These are phyloP conservation scores for Pangasianodon gigas DNA, from an alignment of 2,113 vertebrate genomes.

Conservation along the genomic window DNA sequence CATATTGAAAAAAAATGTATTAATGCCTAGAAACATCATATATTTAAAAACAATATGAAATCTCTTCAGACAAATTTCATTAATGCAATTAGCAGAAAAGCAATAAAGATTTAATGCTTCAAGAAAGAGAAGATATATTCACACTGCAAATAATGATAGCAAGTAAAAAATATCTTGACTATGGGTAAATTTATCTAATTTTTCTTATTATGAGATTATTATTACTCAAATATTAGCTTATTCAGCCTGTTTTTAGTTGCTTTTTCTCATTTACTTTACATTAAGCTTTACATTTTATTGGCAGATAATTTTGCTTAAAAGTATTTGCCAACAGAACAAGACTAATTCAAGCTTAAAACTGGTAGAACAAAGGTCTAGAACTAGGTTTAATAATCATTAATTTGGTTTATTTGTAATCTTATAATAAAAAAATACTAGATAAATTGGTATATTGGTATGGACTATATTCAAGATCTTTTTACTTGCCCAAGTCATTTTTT, in stretches of 20 bases:
- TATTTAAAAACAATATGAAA: not conserved
- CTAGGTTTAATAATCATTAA: not conserved
- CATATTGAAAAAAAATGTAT: not conserved
- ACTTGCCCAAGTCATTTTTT: not conserved
- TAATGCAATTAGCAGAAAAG: not conserved
- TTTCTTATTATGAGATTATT: not conserved
- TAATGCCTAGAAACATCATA: not conserved
- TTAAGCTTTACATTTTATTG: not conserved
- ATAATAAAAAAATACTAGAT: not conserved
- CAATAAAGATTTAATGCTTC: not conserved
- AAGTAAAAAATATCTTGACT: not conserved
- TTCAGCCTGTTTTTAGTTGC: not conserved
- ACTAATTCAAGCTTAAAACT: not conserved
- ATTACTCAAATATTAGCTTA: not conserved
- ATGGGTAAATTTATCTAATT: not conserved
- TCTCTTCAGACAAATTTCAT: not conserved
- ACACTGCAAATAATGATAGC: not conserved
- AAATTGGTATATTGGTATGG: no score
- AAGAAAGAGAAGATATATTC: not conserved
- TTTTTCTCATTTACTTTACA: not conserved
- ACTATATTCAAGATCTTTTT: not conserved
- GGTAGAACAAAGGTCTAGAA: not conserved
- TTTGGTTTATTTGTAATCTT: not conserved
- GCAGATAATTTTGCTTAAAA: not conserved
- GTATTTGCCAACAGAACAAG: not conserved